Percentiles rank a stretch among this genome's conserved stretches.
These are phyloP conservation scores for Diabrotica virgifera DNA, from an alignment of 1,140 invertebrate genomes.

Conservation along the genomic window DNA sequence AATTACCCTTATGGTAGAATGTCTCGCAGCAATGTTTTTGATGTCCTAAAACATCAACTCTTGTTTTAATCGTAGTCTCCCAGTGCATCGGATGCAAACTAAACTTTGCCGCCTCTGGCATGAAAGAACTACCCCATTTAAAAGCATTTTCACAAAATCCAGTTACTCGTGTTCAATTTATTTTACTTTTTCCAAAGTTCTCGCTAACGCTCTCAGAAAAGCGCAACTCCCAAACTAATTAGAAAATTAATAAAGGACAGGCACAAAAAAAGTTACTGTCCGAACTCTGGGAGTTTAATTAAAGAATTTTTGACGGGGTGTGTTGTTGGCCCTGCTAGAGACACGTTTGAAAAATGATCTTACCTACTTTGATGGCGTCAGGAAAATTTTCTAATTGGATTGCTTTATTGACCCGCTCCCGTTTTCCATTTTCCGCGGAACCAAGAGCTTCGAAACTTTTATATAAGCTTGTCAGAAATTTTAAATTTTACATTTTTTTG, in stretches of 20 bases:
- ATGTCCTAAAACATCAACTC: no score
- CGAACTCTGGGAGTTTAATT: neutral
- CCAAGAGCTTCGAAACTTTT: neutral
- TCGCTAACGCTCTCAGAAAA: neutral
- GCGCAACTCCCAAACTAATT: neutral
- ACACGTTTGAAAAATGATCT: constrained; percentile 1
- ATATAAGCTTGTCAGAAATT: no score
- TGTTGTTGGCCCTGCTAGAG: neutral
- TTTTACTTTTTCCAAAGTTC: neutral
- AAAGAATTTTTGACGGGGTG: neutral
- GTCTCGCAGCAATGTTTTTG: no score
- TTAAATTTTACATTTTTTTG: no score
- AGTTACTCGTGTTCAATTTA: neutral
- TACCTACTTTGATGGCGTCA: neutral
- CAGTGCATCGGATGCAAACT: no score
- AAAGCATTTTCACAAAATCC: neutral
- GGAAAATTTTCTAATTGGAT: neutral
- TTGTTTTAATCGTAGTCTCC: no score
- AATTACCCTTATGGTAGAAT: no score
- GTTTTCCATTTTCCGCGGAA: neutral
- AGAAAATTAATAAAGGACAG: neutral
- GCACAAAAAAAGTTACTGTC: neutral
- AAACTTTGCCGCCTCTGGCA: no score
- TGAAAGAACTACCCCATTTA: no score
- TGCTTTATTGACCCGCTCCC: neutral